Percentiles rank a stretch among this genome's conserved stretches.
phyloP scores from a whole-genome alignment of 35 echinoderm and acorn worm genomes.

The Diadema setosum region DNA sequence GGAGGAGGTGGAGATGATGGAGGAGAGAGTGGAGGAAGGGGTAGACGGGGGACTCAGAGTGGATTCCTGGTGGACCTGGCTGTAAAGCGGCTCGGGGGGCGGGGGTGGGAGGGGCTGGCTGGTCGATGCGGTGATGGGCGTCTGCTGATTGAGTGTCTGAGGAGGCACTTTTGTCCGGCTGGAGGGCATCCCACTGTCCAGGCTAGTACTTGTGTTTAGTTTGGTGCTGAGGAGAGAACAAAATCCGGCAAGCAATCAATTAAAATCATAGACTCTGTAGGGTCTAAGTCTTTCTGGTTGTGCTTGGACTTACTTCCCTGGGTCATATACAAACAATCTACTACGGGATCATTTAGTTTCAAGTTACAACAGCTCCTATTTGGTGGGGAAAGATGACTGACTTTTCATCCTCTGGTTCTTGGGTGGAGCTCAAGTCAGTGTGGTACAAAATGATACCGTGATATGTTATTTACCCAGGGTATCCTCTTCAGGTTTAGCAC shows the following conservation, averaged over 20 bases:
- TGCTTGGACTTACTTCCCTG: too few relatives aligned
- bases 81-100: not conserved
- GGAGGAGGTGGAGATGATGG: not conserved
- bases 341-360: too few relatives aligned
- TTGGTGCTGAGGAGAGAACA: not conserved
- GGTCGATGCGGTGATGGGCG: not conserved
- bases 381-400: too few relatives aligned
- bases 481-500: too few relatives aligned
- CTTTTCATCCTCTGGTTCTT: too few relatives aligned
- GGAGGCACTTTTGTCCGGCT: not conserved
- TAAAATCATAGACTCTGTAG: too few relatives aligned
- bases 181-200: not conserved
- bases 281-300: too few relatives aligned
- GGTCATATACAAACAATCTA: too few relatives aligned
- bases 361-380: too few relatives aligned
- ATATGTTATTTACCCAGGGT: too few relatives aligned
- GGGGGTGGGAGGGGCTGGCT: not conserved
- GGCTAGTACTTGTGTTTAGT: not conserved
- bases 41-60: not conserved
- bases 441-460: too few relatives aligned
- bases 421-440: too few relatives aligned
- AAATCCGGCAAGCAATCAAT: not conserved
- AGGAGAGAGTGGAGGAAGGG: not conserved
- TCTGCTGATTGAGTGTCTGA: not conserved
- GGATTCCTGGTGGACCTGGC: not conserved